Evolutionary conservation across 2,797 vertebrate genomes (phyloP).

Genomic region (Helostoma temminkii): DNA sequence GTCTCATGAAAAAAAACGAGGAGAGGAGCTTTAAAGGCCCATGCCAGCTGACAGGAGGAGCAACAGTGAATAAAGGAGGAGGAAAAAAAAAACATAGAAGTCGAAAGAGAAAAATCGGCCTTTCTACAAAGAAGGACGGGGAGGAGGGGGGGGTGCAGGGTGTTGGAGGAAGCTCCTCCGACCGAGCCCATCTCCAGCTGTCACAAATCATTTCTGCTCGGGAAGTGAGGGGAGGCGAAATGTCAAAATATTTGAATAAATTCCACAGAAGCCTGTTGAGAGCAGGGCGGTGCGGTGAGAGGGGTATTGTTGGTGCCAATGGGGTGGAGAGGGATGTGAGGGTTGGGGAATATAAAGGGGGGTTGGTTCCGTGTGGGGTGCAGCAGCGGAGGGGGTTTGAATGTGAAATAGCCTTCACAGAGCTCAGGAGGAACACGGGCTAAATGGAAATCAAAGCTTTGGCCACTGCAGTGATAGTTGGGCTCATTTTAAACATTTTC

Average conservation of each 20-base stretch:
- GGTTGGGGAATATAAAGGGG: conserved; percentile 59
- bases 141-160: conserved; percentile 50
- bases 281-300: conserved; percentile 65
- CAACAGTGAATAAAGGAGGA: conserved; percentile 64
- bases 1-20: conserved; percentile 53
- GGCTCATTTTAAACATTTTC: conserved; percentile 52
- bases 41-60: conserved; percentile 73
- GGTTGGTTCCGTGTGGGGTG: conserved; percentile 27
- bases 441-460: conserved; percentile 70
- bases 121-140: conserved; percentile 71
- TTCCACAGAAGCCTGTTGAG: conserved; percentile 89
- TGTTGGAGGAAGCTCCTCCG: conserved; percentile 80
- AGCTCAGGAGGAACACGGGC: conserved; percentile 57
- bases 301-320: conserved; percentile 78
- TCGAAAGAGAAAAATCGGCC: conserved; percentile 71
- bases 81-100: conserved; percentile 18
- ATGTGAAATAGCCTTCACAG: conserved; percentile 70
- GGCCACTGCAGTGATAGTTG: conserved; percentile 48
- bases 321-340: conserved; percentile 75
- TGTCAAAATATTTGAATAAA: conserved; percentile 99
- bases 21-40: conserved; percentile 66
- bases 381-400: conserved; percentile 38
- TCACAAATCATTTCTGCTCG: conserved; percentile 99
- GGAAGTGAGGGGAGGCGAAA: conserved; percentile 99
- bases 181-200: conserved; percentile 91